phyloP scores from a whole-genome alignment of 2,888 invertebrate genomes.

The Aphrophora alni region DNA sequence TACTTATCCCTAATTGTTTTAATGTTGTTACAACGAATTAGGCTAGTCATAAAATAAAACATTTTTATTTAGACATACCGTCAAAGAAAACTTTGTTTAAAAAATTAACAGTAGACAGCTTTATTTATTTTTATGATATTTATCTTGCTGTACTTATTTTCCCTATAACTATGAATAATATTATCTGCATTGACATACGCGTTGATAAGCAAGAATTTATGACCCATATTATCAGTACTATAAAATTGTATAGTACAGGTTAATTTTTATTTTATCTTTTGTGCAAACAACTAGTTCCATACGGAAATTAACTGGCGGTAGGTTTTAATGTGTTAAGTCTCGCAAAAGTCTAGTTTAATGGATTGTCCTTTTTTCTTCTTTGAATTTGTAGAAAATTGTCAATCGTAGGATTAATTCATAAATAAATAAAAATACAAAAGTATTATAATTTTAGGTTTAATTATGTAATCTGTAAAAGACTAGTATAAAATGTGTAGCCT shows the following conservation, averaged over 20 bases:
- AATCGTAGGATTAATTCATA: too few species aligned
- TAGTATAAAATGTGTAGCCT: too few species aligned
- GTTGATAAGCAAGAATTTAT: background rate
- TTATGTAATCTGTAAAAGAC: too few species aligned
- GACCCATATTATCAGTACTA: background rate
- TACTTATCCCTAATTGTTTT: too few species aligned
- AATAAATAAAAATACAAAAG: too few species aligned
- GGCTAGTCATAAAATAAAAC: too few species aligned
- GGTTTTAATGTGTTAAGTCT: background rate
- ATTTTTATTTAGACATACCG: too few species aligned
- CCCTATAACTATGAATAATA: background rate
- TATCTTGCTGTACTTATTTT: background rate
- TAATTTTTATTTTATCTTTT: background rate
- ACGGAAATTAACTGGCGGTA: background rate
- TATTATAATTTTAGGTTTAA: too few species aligned
- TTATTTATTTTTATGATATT: background rate
- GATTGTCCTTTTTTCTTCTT: too few species aligned
- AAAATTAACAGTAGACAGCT: background rate
- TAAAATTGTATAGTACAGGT: background rate
- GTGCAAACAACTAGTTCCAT: background rate
- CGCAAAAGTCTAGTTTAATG: background rate
- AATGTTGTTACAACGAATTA: too few species aligned
- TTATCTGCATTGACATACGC: background rate
- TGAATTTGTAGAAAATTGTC: too few species aligned
- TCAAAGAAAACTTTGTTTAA: too few species aligned